A percentile compares a stretch with the other conserved stretches of the same genome.
Conservation (phyloP, 2,888 invertebrate genomes). For the Ganaspis brasiliensis region DNA sequence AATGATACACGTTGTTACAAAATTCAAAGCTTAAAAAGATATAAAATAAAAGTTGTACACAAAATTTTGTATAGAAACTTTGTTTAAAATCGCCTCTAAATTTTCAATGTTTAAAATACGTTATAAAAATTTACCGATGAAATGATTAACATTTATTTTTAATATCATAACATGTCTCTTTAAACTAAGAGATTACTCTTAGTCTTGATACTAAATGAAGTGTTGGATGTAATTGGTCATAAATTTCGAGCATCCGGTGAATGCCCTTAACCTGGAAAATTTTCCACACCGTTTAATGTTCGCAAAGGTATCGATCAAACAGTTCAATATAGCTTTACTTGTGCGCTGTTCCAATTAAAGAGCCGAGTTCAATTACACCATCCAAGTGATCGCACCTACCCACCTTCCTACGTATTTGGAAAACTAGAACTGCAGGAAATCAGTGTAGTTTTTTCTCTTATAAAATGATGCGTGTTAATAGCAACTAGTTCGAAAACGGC, state of each 20-base stretch:
- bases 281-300: slow-evolving; percentile 17
- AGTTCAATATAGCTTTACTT: slow-evolving; percentile 28
- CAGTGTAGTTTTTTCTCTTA: background rate
- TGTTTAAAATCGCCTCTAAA: too few species aligned
- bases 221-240: slow-evolving; percentile 9
- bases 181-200: background rate
- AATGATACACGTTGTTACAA: too few species aligned
- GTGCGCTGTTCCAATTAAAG: slow-evolving; percentile 18
- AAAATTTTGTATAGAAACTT: too few species aligned
- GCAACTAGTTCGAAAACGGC: background rate
- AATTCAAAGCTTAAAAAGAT: too few species aligned
- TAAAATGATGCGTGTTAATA: slow-evolving; percentile 6
- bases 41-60: too few species aligned
- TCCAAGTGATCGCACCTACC: slow-evolving; percentile 38
- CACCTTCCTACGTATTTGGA: slow-evolving; percentile 27
- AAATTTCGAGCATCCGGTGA: slow-evolving; percentile 32
- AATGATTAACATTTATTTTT: background rate
- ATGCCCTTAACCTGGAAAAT: slow-evolving; percentile 38
- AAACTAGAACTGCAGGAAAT: slow-evolving; percentile 41
- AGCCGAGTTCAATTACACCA: slow-evolving; percentile 34
- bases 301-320: slow-evolving; percentile 29
- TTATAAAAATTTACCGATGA: background rate
- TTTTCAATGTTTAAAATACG: too few species aligned
- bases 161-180: background rate
- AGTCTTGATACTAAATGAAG: slow-evolving; percentile 11